Evolutionary conservation across 2,113 vertebrate species (phyloP).

Genomic region (Chamaea fasciata): DNA sequence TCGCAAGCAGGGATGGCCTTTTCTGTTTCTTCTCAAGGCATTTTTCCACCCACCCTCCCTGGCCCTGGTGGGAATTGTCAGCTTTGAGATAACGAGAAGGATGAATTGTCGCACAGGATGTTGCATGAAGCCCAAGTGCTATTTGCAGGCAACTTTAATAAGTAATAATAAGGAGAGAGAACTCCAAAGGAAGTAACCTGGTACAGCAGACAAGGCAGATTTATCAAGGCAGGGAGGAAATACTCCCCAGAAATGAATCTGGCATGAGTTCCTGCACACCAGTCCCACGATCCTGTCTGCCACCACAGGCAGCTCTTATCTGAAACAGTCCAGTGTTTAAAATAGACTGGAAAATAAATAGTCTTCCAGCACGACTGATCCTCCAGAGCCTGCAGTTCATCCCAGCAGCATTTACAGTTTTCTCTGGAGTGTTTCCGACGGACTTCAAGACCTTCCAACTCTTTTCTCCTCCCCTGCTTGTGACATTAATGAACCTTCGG

Average conservation of each 20-base stretch:
- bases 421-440: constrained; percentile 72
- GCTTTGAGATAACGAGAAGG: constrained; percentile 63
- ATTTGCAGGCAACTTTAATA: constrained; percentile 72
- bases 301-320: constrained; percentile 74
- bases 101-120: constrained; percentile 72
- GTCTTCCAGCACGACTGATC: constrained; percentile 64
- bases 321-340: constrained; percentile 73
- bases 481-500: constrained; percentile 65
- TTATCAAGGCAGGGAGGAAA: constrained; percentile 72
- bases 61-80: constrained; percentile 71
- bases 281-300: constrained; percentile 76
- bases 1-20: not conserved
- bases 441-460: constrained; percentile 65
- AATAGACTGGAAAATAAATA: constrained; percentile 76
- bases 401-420: constrained; percentile 70
- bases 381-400: constrained; percentile 70
- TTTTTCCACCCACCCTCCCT: constrained; percentile 63
- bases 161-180: constrained; percentile 65
- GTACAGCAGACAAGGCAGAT: constrained; percentile 68
- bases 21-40: constrained; percentile 72
- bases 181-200: constrained; percentile 72
- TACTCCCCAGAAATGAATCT: constrained; percentile 76
- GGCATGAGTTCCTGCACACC: constrained; percentile 67
- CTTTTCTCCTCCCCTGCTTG: constrained; percentile 53
- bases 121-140: constrained; percentile 60